Percentiles rank a stretch among this genome's conserved stretches.
Conservation (phyloP, 2,888 invertebrate genomes). For the Drosophila recens region DNA sequence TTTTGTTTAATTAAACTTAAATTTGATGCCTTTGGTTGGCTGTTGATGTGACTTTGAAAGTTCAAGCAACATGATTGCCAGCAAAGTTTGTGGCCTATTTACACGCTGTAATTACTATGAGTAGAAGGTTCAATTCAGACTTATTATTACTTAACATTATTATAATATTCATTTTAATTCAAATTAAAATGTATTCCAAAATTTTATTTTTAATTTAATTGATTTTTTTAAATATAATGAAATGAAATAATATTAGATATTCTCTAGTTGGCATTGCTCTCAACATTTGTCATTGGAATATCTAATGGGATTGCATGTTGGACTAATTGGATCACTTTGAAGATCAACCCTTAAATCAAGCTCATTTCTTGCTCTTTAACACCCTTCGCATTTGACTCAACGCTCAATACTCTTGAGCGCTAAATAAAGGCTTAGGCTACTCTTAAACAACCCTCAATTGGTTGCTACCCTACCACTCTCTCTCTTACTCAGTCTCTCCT, state of each 20-base stretch:
- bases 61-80: conserved; percentile 34
- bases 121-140: not conserved
- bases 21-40: conserved; percentile 42
- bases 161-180: too few relatives aligned
- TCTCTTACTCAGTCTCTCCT: conserved; percentile 16
- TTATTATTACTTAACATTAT: too few relatives aligned
- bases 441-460: conserved; percentile 42
- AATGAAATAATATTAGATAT: too few relatives aligned
- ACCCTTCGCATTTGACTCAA: conserved; percentile 40
- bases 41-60: conserved; percentile 1
- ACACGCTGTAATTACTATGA: conserved; percentile 31
- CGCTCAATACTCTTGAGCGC: conserved; percentile 52
- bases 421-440: conserved; percentile 20
- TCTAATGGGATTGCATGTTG: conserved; percentile 45
- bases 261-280: conserved; percentile 1
- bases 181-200: too few relatives aligned
- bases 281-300: not conserved
- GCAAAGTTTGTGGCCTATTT: conserved; percentile 47
- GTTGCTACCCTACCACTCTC: conserved; percentile 1
- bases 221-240: too few relatives aligned
- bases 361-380: conserved; percentile 29
- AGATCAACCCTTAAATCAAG: conserved; percentile 12
- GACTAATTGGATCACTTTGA: conserved; percentile 66
- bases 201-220: too few relatives aligned
- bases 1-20: conserved; percentile 70